A percentile compares a stretch with the other conserved stretches of the same genome.
phyloP scores from a whole-genome alignment of 2,888 invertebrate genomes.

The Archips crataeganus region DNA sequence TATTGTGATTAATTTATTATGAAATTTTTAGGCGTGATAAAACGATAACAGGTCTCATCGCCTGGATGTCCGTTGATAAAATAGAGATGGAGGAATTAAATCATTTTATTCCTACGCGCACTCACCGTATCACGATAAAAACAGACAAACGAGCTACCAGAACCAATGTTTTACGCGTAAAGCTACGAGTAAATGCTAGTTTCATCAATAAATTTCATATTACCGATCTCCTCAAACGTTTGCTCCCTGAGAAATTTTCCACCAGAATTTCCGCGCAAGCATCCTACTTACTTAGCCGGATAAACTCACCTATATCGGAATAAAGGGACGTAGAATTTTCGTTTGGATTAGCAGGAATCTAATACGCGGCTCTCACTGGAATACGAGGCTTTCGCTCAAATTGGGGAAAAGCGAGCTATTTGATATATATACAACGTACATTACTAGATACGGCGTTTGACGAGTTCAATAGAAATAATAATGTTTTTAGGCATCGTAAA shows the following conservation, averaged over 20 bases:
- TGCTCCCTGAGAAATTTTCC: neutral
- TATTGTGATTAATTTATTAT: too few species aligned
- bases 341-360: slow-evolving; percentile 42
- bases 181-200: too few species aligned
- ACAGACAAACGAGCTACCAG: too few species aligned
- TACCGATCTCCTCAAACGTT: too few species aligned
- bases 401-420: slow-evolving; percentile 41
- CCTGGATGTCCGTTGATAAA: too few species aligned
- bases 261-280: neutral
- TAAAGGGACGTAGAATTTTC: slow-evolving; percentile 35
- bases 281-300: slow-evolving; percentile 22
- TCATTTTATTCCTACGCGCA: too few species aligned
- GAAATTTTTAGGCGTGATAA: too few species aligned
- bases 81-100: too few species aligned
- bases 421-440: slow-evolving; percentile 20
- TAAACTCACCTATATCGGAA: slow-evolving; percentile 18
- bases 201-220: too few species aligned
- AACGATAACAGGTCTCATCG: too few species aligned
- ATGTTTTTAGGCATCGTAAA: neutral
- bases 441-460: neutral
- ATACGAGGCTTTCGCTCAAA: slow-evolving; percentile 38
- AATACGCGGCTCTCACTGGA: slow-evolving; percentile 31
- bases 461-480: neutral
- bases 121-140: too few species aligned
- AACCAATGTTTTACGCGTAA: too few species aligned